Percentiles rank a stretch among this genome's conserved stretches.
phyloP scores from a whole-genome alignment of 2,888 invertebrate genomes.

The Oasisia sp. region DNA sequence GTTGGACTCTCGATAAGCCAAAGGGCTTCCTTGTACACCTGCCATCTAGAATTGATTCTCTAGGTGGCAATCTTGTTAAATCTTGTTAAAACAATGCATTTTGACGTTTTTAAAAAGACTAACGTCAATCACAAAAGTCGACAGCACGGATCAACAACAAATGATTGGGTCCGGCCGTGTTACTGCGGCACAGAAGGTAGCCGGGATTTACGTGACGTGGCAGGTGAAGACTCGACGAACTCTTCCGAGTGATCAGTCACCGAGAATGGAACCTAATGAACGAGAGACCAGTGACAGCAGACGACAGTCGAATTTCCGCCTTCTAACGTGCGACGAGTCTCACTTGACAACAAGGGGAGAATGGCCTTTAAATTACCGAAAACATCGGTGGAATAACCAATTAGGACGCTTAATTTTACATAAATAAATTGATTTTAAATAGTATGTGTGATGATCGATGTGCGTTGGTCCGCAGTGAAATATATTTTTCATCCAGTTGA shows the following conservation, averaged over 20 bases:
- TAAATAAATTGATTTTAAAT: neutral
- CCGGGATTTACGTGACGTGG: neutral
- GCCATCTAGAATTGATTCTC: no score
- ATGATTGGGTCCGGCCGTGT: no score
- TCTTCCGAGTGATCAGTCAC: slow-evolving; percentile 1
- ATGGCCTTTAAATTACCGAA: neutral
- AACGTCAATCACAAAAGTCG: no score
- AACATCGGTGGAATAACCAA: neutral
- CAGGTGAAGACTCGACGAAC: neutral
- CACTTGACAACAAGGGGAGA: neutral
- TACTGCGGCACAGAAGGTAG: neutral
- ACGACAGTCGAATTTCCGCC: neutral
- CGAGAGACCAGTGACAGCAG: neutral
- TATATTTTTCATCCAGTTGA: no score
- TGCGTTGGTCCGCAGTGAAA: neutral
- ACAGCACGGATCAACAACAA: no score
- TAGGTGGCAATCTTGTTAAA: no score
- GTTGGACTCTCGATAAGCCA: no score
- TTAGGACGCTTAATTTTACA: neutral
- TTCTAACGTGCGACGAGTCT: neutral
- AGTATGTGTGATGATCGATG: neutral
- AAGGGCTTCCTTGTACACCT: no score
- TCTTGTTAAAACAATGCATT: no score
- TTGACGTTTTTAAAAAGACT: no score
- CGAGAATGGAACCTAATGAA: neutral